phyloP scores from a whole-genome alignment of 2,888 invertebrate genomes.

The Dynastes tityus region DNA sequence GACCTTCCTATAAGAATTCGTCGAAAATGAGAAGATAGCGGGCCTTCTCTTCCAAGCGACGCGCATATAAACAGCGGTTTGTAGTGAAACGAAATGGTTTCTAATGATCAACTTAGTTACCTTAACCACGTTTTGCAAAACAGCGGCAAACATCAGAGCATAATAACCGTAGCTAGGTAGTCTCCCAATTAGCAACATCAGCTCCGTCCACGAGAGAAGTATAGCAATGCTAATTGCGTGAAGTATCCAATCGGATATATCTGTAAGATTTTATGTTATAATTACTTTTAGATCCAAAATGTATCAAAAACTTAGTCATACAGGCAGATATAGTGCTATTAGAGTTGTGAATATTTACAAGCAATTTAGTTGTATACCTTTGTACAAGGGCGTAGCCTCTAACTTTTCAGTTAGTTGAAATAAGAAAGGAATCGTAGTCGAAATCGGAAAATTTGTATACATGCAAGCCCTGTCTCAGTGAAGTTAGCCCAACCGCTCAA shows the following conservation, averaged over 20 bases:
- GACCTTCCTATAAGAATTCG: not conserved
- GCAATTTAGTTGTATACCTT: too few species aligned
- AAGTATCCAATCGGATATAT: slow-evolving; percentile 65
- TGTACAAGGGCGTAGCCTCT: too few species aligned
- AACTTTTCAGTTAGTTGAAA: too few species aligned
- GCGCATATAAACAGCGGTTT: slow-evolving; percentile 9
- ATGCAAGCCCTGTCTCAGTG: too few species aligned
- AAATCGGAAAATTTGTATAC: too few species aligned
- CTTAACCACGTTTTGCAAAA: slow-evolving; percentile 73
- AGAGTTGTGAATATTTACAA: too few species aligned
- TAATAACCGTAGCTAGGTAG: slow-evolving; percentile 74
- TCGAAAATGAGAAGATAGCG: slow-evolving; percentile 9
- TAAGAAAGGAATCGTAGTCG: too few species aligned
- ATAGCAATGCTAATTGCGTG: slow-evolving; percentile 70
- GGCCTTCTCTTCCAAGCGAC: not conserved
- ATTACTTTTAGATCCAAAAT: not conserved
- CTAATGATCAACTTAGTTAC: slow-evolving; percentile 60
- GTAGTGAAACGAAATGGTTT: not conserved
- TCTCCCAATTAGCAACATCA: slow-evolving; percentile 73
- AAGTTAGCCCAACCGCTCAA: too few species aligned
- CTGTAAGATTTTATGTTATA: slow-evolving; percentile 50
- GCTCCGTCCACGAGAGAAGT: slow-evolving; percentile 72
- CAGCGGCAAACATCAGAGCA: slow-evolving; percentile 74
- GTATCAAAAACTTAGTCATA: too few species aligned
- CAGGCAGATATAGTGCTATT: too few species aligned